Evolutionary conservation across 2,888 invertebrate species (phyloP).

Genomic region (Nephrotoma appendiculata): DNA sequence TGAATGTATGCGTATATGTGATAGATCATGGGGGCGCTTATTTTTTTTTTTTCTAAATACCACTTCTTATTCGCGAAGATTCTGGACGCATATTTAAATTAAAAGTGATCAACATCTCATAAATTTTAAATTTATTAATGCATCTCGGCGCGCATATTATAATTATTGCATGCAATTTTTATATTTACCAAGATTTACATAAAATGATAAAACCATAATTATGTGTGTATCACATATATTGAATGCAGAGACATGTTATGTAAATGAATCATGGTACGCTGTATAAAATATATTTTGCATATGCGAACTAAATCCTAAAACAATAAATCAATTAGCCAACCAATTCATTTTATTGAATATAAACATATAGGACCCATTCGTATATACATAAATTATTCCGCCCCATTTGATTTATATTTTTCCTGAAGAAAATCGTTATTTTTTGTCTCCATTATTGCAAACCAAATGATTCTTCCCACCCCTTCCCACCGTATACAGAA

Average conservation of each 20-base stretch:
- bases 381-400: neutral
- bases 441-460: neutral
- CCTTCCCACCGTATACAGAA: neutral
- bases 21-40: neutral
- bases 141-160: neutral
- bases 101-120: neutral
- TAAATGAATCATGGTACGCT: neutral
- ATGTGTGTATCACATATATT: no score
- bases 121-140: neutral
- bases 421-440: neutral
- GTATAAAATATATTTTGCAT: neutral
- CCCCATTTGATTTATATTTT: neutral
- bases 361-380: neutral
- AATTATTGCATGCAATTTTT: neutral
- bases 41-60: neutral
- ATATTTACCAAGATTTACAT: neutral
- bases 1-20: neutral
- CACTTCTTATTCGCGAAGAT: neutral
- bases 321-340: neutral
- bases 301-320: neutral
- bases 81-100: neutral
- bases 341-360: neutral
- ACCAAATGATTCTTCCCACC: neutral
- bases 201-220: neutral
- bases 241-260: no score